Percentiles rank a stretch among this genome's conserved stretches.
Evolutionary conservation across 23 tunicate species (phyloP).

Genomic region (Trididemnum miniatum): DNA sequence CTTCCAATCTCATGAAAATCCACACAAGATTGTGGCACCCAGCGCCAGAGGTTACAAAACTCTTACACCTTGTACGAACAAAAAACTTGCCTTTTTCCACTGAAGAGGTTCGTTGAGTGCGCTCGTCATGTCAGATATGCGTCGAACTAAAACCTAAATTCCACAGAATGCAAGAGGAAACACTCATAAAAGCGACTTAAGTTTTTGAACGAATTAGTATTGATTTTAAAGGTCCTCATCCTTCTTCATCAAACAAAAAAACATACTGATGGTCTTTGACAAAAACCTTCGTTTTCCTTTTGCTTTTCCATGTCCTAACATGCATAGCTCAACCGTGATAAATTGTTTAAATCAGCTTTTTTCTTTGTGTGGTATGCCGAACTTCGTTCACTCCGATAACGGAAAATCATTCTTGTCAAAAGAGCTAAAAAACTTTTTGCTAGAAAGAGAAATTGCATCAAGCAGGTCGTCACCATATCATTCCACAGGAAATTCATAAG

Average conservation of each 20-base stretch:
- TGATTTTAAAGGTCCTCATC: not conserved
- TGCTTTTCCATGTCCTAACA: conserved; percentile 22
- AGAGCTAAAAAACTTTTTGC: not conserved
- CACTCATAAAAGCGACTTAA: conserved; percentile 31
- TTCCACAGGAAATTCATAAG: too few species aligned
- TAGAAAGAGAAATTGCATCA: not conserved
- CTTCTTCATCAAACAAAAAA: not conserved
- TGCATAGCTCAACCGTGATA: conserved; percentile 25
- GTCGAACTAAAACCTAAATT: conserved; percentile 19
- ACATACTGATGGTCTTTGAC: conserved; percentile 11
- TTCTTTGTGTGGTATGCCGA: not conserved
- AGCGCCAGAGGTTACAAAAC: conserved; percentile 21
- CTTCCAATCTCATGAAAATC: conserved; percentile 1
- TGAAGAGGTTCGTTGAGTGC: conserved; percentile 23
- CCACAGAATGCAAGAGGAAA: not conserved
- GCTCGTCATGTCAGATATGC: conserved; percentile 18
- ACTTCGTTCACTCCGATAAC: conserved; percentile 24
- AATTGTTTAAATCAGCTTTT: not conserved
- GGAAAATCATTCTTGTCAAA: not conserved
- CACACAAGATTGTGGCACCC: conserved; percentile 26
- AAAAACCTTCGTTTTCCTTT: not conserved
- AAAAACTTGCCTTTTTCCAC: conserved; percentile 27
- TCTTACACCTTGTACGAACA: conserved; percentile 28
- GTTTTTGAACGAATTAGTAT: not conserved
- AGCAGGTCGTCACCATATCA: too few species aligned